These are phyloP conservation scores for Cactoblastis cactorum DNA, from an alignment of 2,888 invertebrate species.

Conservation along the genomic window DNA sequence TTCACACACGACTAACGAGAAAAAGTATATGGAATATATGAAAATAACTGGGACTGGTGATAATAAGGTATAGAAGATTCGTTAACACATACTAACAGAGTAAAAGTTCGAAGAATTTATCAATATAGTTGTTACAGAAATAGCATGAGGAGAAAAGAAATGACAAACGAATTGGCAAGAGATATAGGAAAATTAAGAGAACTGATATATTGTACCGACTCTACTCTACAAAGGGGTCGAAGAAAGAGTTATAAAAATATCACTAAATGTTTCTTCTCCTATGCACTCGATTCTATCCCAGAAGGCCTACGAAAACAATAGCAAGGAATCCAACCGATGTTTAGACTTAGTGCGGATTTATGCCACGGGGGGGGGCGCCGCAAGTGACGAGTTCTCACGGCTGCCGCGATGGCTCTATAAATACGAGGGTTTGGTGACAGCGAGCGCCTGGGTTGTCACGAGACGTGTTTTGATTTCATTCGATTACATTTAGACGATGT, in stretches of 20 bases:
- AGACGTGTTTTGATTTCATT: background rate
- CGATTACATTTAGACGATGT: background rate
- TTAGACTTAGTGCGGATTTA: background rate
- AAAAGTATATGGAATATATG: too few relatives aligned
- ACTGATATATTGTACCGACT: too few relatives aligned
- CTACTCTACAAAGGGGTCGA: too few relatives aligned
- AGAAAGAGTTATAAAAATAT: background rate
- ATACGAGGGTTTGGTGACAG: background rate
- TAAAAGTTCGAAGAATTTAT: too few relatives aligned
- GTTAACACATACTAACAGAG: too few relatives aligned
- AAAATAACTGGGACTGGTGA: too few relatives aligned
- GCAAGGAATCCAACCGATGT: background rate
- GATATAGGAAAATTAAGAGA: too few relatives aligned
- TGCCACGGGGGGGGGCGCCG: background rate
- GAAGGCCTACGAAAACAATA: constrained; percentile 4
- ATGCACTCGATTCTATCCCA: background rate
- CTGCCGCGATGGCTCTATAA: background rate
- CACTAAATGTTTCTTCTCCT: background rate
- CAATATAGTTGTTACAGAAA: too few relatives aligned
- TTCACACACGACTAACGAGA: too few relatives aligned
- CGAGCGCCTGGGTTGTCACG: background rate
- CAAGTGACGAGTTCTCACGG: constrained; percentile 22
- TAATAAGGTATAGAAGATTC: too few relatives aligned
- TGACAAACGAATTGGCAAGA: too few relatives aligned
- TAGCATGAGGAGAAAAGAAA: too few relatives aligned